Percentiles rank a stretch among this genome's conserved stretches.
Evolutionary conservation across 2,888 invertebrate species (phyloP).

Genomic region (Osmoderma eremita): DNA sequence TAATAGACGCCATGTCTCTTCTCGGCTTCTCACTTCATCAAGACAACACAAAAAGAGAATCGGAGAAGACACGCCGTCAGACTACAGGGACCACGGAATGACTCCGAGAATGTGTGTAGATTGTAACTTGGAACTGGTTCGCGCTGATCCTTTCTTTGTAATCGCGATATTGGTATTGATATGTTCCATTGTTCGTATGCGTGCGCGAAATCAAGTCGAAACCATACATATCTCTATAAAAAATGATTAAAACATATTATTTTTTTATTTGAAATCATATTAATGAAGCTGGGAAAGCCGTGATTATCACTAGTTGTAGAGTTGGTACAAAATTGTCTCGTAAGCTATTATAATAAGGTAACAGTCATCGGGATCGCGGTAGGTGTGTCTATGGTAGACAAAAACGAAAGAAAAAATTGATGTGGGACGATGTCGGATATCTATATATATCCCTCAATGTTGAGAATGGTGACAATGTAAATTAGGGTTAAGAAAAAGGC

Average conservation of each 20-base stretch:
- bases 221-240: too few species aligned
- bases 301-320: background rate
- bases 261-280: constrained; percentile 10
- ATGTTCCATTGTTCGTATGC: constrained; percentile 25
- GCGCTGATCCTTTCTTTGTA: too few species aligned
- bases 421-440: too few species aligned
- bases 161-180: background rate
- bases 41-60: constrained; percentile 9
- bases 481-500: too few species aligned
- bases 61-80: too few species aligned
- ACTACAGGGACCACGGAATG: too few species aligned
- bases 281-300: constrained; percentile 2
- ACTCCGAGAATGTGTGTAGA: too few species aligned
- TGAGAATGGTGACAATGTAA: too few species aligned
- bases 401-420: too few species aligned
- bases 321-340: constrained; percentile 29
- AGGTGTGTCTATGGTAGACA: background rate
- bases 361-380: background rate
- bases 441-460: too few species aligned
- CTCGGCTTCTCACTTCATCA: background rate
- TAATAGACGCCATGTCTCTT: constrained; percentile 60
- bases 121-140: too few species aligned
- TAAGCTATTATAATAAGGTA: constrained; percentile 39
- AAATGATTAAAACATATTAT: background rate
- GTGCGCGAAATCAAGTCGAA: background rate